Conservation (phyloP, 2,797 vertebrate species). For the Ctenopoma multispine region DNA sequence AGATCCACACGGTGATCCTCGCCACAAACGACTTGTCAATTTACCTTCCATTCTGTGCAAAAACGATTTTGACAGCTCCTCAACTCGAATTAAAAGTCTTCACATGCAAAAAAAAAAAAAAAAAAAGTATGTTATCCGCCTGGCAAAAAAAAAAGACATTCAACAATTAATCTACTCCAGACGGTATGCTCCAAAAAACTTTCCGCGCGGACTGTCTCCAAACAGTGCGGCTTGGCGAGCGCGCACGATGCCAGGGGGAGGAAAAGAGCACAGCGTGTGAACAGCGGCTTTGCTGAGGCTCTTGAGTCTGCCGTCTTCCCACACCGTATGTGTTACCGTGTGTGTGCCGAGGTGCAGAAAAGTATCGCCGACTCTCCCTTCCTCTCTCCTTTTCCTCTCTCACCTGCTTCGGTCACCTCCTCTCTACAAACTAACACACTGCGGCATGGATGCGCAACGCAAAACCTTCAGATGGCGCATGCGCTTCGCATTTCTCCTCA, state of each 20-base stretch:
- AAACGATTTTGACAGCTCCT: conserved; percentile 47
- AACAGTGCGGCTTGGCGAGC: conserved; percentile 63
- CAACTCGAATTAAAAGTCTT: conserved; percentile 40
- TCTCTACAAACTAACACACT: conserved; percentile 68
- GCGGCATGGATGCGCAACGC: conserved; percentile 76
- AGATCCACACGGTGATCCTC: conserved; percentile 79
- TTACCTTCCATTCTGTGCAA: conserved; percentile 81
- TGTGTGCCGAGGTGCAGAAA: conserved; percentile 63
- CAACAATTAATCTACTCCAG: conserved; percentile 63
- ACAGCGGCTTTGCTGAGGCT: conserved; percentile 59
- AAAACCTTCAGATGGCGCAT: conserved; percentile 86
- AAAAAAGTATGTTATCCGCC: conserved; percentile 52
- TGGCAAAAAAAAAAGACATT: conserved; percentile 28
- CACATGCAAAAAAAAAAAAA: conserved; percentile 47
- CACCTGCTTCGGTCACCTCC: conserved; percentile 83
- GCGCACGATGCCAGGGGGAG: conserved; percentile 59
- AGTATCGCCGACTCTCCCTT: conserved; percentile 48
- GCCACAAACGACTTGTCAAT: conserved; percentile 78
- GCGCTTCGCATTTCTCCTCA: conserved; percentile 85
- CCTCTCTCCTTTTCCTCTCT: conserved; percentile 51
- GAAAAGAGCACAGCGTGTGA: conserved; percentile 55
- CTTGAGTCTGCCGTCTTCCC: conserved; percentile 59
- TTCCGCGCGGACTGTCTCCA: conserved; percentile 71
- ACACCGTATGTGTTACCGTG: conserved; percentile 55
- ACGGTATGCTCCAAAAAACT: conserved; percentile 62